Evolutionary conservation across 2,888 invertebrate species (phyloP), one percentile per base, ranked within the genome.

Genomic region (Flabesymbios commensalis): DNA sequence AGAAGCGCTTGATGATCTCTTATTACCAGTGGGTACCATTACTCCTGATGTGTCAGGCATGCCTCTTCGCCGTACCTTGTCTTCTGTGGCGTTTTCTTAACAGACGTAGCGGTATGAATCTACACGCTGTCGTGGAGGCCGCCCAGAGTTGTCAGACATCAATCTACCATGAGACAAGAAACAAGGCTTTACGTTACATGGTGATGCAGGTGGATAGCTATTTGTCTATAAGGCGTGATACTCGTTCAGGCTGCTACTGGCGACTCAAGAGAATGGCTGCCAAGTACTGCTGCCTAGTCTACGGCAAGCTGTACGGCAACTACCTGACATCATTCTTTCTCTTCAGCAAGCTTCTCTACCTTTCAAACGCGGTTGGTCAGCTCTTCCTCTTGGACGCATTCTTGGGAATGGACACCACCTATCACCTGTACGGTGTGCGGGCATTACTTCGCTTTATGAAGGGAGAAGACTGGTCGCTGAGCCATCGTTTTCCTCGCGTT

Each of bases 371-470:
- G 49, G 74, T 84, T 17, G 81, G 81, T 19, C 84, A 85, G 69
- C 78, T 85, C 54, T 81, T 84, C 67, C 74, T 84, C 57, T 76
- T 85, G 49, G 85, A 85, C 72, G 76, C 78, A 56, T 85, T 85
- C 62, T 77, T 85, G 33, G 69, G 68, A 28, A 59, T 68, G 55
- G 41, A 52, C 14, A 26, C 31, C 32, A 75, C 77, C 61, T 79
- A 79, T 67, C 77, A 79, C 65, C 73, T 77, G 36, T 81, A 80
- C 71, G 84, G 85, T 33, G 80, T 83, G 28, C 83, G 84, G 68
- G 82, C 84, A 10, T 71, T 85, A 64, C 79, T 26, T 1, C 45
- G 51, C 33, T 26, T 85, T 57, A 75, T 84, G 47, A 75, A 78
- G 67, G 83, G 83, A 0, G 67, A 73, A 31, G 78, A 77, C 61